These are phyloP conservation scores for Brenthis daphne DNA, from an alignment of 2,888 invertebrate genomes.

Conservation along the genomic window DNA sequence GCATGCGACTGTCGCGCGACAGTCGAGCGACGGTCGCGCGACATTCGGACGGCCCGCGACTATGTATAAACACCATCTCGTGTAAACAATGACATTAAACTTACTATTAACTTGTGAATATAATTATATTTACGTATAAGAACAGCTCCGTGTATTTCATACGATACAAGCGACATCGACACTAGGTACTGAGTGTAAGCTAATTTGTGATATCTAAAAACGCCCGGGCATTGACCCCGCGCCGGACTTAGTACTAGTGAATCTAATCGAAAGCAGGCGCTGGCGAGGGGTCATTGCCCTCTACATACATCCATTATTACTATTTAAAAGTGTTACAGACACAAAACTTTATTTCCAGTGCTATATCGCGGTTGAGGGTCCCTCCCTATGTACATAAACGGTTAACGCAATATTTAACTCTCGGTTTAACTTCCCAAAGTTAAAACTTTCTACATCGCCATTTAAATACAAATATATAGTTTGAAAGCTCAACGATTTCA, in stretches of 20 bases:
- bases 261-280: too few relatives aligned
- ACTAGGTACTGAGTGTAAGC: conserved; percentile 66
- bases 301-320: conserved; percentile 49
- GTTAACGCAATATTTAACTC: conserved; percentile 4
- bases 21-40: background rate
- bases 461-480: conserved; percentile 63
- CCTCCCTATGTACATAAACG: conserved; percentile 24
- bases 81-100: conserved; percentile 67
- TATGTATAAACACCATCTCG: conserved; percentile 48
- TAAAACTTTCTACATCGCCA: conserved; percentile 11
- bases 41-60: conserved; percentile 3
- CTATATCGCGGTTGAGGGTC: conserved; percentile 43
- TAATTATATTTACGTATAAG: conserved; percentile 77
- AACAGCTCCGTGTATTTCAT: conserved; percentile 72
- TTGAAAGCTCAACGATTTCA: conserved; percentile 76
- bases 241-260: too few relatives aligned
- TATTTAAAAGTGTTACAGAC: conserved; percentile 65
- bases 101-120: conserved; percentile 71
- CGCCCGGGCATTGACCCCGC: background rate
- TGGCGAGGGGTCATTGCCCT: conserved; percentile 47
- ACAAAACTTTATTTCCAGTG: conserved; percentile 52
- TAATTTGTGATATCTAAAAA: conserved; percentile 74
- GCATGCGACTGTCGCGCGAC: conserved; percentile 25
- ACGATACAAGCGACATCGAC: conserved; percentile 75
- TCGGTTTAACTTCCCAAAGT: conserved; percentile 6